phyloP scores from a whole-genome alignment of 2,888 invertebrate species.

The Drosophila monieri region DNA sequence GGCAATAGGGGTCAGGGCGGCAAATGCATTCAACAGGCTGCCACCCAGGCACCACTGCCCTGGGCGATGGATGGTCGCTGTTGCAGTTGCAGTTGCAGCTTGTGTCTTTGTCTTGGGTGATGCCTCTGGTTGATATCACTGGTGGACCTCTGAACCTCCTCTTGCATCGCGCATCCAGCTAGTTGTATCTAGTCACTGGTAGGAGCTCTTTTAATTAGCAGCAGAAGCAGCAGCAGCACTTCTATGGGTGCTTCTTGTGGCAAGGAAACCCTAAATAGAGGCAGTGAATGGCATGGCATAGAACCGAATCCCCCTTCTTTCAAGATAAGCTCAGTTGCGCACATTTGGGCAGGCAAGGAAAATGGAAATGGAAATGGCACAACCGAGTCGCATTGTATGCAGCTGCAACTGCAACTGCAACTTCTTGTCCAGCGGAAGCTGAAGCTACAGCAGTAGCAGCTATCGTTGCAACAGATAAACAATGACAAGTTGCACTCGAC shows the following conservation, averaged over 20 bases:
- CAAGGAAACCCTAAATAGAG: slow-evolving; percentile 44
- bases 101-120: slow-evolving; percentile 34
- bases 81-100: slow-evolving; percentile 19
- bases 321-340: slow-evolving; percentile 42
- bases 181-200: slow-evolving; percentile 41
- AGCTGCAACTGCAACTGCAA: slow-evolving; percentile 34
- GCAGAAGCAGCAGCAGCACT: slow-evolving; percentile 37
- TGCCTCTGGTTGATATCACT: slow-evolving; percentile 42
- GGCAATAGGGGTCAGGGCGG: slow-evolving; percentile 47
- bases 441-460: slow-evolving; percentile 22
- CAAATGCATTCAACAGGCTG: slow-evolving; percentile 35
- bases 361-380: slow-evolving; percentile 48
- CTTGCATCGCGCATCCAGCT: slow-evolving; percentile 20
- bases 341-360: slow-evolving; percentile 47
- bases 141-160: slow-evolving; percentile 7
- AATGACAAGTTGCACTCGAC: slow-evolving; percentile 53
- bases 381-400: slow-evolving; percentile 40
- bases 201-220: slow-evolving; percentile 62
- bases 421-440: slow-evolving; percentile 39
- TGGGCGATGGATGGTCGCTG: neutral
- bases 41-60: slow-evolving; percentile 34
- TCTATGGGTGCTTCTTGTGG: slow-evolving; percentile 55
- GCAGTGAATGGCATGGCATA: slow-evolving; percentile 41
- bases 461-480: slow-evolving; percentile 45
- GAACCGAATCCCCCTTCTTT: slow-evolving; percentile 21